phyloP scores from a whole-genome alignment of 2,888 invertebrate species.

The Tipula unca region DNA sequence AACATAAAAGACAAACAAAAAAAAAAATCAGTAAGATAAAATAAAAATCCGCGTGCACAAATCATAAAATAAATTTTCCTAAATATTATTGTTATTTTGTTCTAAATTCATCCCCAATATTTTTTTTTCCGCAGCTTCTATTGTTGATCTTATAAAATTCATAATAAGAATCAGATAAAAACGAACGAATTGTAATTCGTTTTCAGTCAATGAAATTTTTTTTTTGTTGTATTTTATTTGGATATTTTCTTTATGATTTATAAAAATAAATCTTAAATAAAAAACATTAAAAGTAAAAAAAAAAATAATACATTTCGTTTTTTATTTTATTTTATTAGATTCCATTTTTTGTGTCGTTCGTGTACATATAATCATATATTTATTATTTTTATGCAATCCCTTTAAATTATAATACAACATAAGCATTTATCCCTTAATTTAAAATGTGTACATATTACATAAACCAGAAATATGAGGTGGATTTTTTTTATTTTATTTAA shows the following conservation, averaged over 20 bases:
- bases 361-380: not conserved
- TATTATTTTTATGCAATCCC: not conserved
- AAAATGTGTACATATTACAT: not conserved
- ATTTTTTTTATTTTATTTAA: not conserved
- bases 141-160: not conserved
- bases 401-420: not conserved
- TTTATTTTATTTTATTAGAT: not conserved
- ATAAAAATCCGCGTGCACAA: conserved; percentile 8
- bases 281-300: not conserved
- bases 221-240: not conserved
- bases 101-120: not conserved
- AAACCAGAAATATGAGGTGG: not conserved
- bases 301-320: not conserved
- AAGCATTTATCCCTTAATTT: not conserved
- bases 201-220: not conserved
- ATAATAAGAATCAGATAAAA: not conserved
- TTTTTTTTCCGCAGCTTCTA: not conserved
- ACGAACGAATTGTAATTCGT: not conserved
- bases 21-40: not conserved
- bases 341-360: not conserved
- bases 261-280: not conserved
- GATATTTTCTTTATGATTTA: not conserved
- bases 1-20: not conserved
- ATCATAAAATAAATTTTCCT: not conserved
- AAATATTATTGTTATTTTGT: conserved; percentile 14